These are phyloP conservation scores for Syritta pipiens DNA, from an alignment of 2,888 invertebrate species.

Conservation along the genomic window DNA sequence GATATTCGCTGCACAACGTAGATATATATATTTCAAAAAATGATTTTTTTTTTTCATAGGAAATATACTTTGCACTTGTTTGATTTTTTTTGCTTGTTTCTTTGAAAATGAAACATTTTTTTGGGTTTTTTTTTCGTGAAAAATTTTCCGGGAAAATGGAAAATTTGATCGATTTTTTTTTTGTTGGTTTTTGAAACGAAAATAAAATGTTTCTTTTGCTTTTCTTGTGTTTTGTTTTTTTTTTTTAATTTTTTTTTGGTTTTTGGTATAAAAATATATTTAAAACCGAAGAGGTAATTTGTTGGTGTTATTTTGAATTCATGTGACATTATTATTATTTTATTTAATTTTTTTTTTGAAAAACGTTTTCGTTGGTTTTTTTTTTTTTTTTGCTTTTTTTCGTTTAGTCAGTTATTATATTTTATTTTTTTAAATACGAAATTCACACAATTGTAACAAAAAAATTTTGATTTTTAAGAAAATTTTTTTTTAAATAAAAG, in stretches of 20 bases:
- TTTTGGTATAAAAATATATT: slow-evolving; percentile 27
- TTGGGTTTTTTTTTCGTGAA: slow-evolving; percentile 7
- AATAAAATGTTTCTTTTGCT: neutral
- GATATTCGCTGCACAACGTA: slow-evolving; percentile 53
- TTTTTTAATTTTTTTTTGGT: slow-evolving; percentile 13
- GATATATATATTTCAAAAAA: slow-evolving; percentile 18
- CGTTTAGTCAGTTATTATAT: neutral
- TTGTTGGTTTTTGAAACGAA: neutral
- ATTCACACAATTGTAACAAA: slow-evolving; percentile 2
- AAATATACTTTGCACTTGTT: slow-evolving; percentile 49
- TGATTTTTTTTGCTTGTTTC: slow-evolving; percentile 2
- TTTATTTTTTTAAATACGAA: slow-evolving; percentile 16
- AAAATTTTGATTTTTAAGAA: slow-evolving; percentile 28
- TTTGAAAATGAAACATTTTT: neutral
- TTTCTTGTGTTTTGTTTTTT: neutral
- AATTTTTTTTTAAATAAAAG: too few relatives aligned
- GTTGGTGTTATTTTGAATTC: slow-evolving; percentile 30
- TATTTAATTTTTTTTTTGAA: slow-evolving; percentile 20
- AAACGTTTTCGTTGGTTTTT: slow-evolving; percentile 41
- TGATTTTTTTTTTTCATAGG: too few relatives aligned
- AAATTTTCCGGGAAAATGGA: slow-evolving; percentile 43
- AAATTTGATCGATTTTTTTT: neutral
- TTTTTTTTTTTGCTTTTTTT: slow-evolving; percentile 23
- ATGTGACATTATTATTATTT: slow-evolving; percentile 20
- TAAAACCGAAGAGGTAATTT: slow-evolving; percentile 39